Evolutionary conservation across 2,888 invertebrate species (phyloP), one percentile per base, ranked within the genome.

Genomic region (Mimumesa dahlbomi): DNA sequence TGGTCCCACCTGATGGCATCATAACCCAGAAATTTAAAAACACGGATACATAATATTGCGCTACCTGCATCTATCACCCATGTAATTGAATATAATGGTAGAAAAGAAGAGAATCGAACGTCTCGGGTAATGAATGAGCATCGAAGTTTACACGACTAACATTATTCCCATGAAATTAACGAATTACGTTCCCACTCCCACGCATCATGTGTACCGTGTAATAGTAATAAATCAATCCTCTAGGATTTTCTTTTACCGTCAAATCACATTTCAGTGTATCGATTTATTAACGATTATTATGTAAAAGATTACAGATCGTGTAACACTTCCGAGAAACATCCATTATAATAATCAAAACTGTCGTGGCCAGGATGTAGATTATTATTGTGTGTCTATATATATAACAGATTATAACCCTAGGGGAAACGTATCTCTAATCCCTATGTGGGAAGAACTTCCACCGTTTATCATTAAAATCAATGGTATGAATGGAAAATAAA

Each of bases 361-460:
- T 62, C 70, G 36, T 45, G 14, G 45, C 36, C 70, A 49, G 77
- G 77, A 77, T 71, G 63, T 59, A 22, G 56, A 67, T 76, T 64
- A 76, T 78, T 78, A 78, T 75, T 72, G 50, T 48, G 43, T 40
- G 46, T 58, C 50, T 53, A 18, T 21, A 52, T 66, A 19, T 25
- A 42, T 46, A 29, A 31, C 40, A 54, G 21, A 29, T 42, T 22
- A 38, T 6, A 29, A 25, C 52, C 25, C 19, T 18, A 40, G 71
- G 65, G 63, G 57, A 71, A 49, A 36, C 61, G 29, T 38, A 62
- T 62, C 43, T 22, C 48, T 14, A 25, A 43, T 53, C 42, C 46
- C 48, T 40, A 43, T 69, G 48, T 62, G 67, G 43, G 58, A 64
- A 59, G 40, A 38, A 36, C 25, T 48, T 48, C 34, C 31, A 36